Conservation (phyloP, 1,140 invertebrate genomes). For the Epicauta chinensis region DNA sequence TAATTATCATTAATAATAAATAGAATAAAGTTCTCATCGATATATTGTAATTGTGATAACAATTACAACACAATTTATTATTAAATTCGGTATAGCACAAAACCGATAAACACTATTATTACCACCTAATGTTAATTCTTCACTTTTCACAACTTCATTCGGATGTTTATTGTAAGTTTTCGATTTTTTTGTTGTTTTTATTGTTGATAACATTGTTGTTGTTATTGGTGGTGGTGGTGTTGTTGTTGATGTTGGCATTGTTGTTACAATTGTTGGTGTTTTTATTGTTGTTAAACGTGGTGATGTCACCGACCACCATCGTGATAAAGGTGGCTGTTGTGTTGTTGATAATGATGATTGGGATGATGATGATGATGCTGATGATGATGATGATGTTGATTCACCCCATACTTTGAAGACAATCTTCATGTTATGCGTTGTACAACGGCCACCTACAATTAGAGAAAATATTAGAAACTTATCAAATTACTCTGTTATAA, state of each 20-base stretch:
- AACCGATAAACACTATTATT: slow-evolving; percentile 1
- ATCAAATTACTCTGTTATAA: too few species aligned
- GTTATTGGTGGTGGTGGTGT: slow-evolving; percentile 36
- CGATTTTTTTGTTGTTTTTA: slow-evolving; percentile 45
- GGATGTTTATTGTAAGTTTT: slow-evolving; percentile 75
- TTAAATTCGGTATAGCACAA: background rate
- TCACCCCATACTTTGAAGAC: slow-evolving; percentile 69
- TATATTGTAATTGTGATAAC: slow-evolving; percentile 26
- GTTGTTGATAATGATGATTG: background rate
- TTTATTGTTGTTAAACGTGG: slow-evolving; percentile 3
- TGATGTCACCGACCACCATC: slow-evolving; percentile 28
- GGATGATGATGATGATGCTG: slow-evolving; percentile 35
- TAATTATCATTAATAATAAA: background rate
- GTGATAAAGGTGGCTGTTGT: slow-evolving; percentile 24
- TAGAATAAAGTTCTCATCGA: slow-evolving; percentile 30
- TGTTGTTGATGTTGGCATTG: slow-evolving; percentile 1
- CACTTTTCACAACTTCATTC: slow-evolving; percentile 89
- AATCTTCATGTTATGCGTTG: slow-evolving; percentile 91
- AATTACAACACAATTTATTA: slow-evolving; percentile 23
- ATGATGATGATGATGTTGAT: slow-evolving; percentile 36
- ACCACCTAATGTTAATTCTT: slow-evolving; percentile 63
- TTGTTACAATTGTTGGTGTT: slow-evolving; percentile 8
- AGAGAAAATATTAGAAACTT: too few species aligned
- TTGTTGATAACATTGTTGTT: slow-evolving; percentile 30
- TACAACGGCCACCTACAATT: slow-evolving; percentile 61